Conservation (phyloP, 1,140 invertebrate species). For the Orussus abietinus region DNA sequence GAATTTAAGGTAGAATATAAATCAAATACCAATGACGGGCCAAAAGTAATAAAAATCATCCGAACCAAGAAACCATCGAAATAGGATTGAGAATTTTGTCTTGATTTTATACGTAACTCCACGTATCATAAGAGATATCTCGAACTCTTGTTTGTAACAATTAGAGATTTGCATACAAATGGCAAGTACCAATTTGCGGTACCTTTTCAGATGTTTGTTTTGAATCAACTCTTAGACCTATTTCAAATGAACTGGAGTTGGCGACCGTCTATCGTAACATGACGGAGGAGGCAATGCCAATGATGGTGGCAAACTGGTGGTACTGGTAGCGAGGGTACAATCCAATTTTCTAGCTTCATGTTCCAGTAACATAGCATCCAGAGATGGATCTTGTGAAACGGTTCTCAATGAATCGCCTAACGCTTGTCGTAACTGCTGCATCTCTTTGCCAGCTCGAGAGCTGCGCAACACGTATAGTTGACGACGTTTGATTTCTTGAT, state of each 20-base stretch:
- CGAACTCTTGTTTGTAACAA: too few species aligned
- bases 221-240: too few species aligned
- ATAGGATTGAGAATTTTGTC: too few species aligned
- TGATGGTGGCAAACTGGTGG: constrained; percentile 59
- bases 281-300: constrained; percentile 39
- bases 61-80: too few species aligned
- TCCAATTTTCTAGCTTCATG: constrained; percentile 82
- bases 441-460: constrained; percentile 77
- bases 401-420: constrained; percentile 80
- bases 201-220: too few species aligned
- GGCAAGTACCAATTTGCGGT: too few species aligned
- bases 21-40: too few species aligned
- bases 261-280: constrained; percentile 40
- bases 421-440: constrained; percentile 76
- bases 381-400: constrained; percentile 74
- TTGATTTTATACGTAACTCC: too few species aligned
- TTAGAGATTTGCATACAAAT: too few species aligned
- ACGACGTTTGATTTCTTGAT: constrained; percentile 79
- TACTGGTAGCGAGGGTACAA: constrained; percentile 58
- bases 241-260: constrained; percentile 48
- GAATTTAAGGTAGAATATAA: too few species aligned
- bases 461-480: constrained; percentile 80
- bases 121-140: too few species aligned
- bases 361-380: constrained; percentile 78
- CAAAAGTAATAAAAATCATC: too few species aligned